These are phyloP conservation scores for Orthosia gothica DNA, from an alignment of 2,888 invertebrate species.

Conservation along the genomic window DNA sequence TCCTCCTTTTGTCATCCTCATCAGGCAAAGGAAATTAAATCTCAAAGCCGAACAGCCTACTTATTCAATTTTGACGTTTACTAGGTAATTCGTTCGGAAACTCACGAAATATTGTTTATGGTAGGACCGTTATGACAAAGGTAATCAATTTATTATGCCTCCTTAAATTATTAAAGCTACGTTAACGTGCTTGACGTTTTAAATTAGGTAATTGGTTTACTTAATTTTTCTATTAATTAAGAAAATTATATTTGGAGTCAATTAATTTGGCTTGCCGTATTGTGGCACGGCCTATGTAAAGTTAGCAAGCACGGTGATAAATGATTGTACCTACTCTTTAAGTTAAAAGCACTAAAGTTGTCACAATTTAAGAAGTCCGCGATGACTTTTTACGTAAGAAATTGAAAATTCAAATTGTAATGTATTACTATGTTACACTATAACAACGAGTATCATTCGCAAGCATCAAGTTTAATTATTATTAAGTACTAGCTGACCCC, in stretches of 20 bases:
- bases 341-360: no score
- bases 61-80: background rate
- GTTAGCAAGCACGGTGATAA: no score
- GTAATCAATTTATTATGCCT: background rate
- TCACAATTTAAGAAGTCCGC: no score
- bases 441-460: no score
- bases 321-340: no score
- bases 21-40: background rate
- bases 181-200: background rate
- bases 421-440: no score
- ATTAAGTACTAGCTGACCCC: no score
- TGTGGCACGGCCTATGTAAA: no score
- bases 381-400: no score
- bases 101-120: background rate
- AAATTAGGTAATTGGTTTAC: slow-evolving; percentile 1
- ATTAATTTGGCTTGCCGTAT: background rate
- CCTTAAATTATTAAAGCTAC: slow-evolving; percentile 1
- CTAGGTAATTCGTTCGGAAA: slow-evolving; percentile 12
- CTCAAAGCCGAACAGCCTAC: background rate
- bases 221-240: background rate
- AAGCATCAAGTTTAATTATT: no score
- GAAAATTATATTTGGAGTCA: background rate
- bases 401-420: no score
- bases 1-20: no score
- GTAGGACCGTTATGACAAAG: background rate